Conservation (phyloP, 2,888 invertebrate species). For the Arge pagana region DNA sequence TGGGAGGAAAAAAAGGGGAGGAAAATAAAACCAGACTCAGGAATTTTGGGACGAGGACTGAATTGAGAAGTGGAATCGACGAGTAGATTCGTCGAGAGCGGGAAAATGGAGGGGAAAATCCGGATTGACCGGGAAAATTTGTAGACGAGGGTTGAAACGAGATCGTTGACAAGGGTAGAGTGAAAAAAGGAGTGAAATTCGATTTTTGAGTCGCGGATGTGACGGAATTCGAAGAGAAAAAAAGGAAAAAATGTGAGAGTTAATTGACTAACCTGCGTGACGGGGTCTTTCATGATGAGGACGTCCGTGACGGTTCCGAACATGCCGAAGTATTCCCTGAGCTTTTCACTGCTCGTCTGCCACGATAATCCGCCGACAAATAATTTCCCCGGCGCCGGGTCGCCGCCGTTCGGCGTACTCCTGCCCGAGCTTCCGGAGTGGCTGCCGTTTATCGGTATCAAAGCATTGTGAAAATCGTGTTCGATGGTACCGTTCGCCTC, state of each 20-base stretch:
- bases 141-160: too few species aligned
- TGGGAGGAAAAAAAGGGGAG: too few species aligned
- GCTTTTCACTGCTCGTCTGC: constrained; percentile 91
- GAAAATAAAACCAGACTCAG: too few species aligned
- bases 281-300: constrained; percentile 92
- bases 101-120: too few species aligned
- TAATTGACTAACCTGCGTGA: constrained; percentile 77
- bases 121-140: too few species aligned
- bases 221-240: too few species aligned
- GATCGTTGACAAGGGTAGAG: not conserved
- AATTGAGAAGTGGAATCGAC: too few species aligned
- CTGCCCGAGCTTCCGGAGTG: constrained; percentile 73
- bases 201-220: too few species aligned
- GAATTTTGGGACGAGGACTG: too few species aligned
- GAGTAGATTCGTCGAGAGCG: too few species aligned
- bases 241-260: not conserved
- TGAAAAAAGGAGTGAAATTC: too few species aligned
- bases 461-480: constrained; percentile 60
- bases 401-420: constrained; percentile 72
- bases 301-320: constrained; percentile 91
- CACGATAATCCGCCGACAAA: constrained; percentile 92
- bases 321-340: constrained; percentile 91
- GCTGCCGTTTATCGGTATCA: constrained; percentile 60
- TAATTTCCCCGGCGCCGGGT: constrained; percentile 82
- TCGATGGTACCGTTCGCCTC: constrained; percentile 62